Conservation (phyloP, 2,888 invertebrate species). For the Smittia aterrima region DNA sequence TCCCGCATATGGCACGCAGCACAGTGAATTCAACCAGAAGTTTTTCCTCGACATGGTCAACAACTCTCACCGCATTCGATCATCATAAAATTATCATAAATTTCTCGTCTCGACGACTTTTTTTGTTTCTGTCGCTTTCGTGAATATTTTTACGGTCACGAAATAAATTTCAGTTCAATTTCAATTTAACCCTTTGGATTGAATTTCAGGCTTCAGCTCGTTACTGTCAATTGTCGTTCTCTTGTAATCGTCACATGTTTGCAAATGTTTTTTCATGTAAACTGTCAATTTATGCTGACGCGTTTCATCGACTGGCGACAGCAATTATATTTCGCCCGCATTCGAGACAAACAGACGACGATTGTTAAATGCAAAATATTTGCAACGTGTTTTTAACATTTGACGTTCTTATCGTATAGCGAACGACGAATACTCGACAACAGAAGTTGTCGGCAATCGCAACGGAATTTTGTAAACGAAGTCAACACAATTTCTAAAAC, state of each 20-base stretch:
- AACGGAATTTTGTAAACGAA: background rate
- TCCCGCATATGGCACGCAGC: conserved; percentile 33
- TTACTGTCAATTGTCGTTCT: background rate
- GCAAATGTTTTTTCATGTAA: background rate
- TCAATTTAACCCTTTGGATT: background rate
- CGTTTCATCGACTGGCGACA: background rate
- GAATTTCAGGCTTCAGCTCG: background rate
- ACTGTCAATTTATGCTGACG: background rate
- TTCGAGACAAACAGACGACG: too few relatives aligned
- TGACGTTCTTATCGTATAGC: background rate
- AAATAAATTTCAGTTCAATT: too few relatives aligned
- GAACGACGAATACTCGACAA: background rate
- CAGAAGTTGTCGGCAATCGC: background rate
- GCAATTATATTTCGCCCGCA: too few relatives aligned
- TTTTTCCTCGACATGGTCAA: conserved; percentile 24
- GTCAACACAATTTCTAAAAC: background rate
- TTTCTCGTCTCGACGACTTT: background rate
- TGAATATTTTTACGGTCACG: too few relatives aligned
- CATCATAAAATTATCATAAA: conserved; percentile 31
- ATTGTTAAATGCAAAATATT: background rate
- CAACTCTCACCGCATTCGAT: conserved; percentile 21
- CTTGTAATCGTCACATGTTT: background rate
- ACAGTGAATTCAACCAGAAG: background rate
- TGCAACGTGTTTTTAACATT: background rate
- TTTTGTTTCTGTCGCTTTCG: too few relatives aligned